A percentile compares a stretch with the other conserved stretches of the same genome.
Evolutionary conservation across 2,113 vertebrate genomes (phyloP).

Genomic region (Ceratotherium simum): DNA sequence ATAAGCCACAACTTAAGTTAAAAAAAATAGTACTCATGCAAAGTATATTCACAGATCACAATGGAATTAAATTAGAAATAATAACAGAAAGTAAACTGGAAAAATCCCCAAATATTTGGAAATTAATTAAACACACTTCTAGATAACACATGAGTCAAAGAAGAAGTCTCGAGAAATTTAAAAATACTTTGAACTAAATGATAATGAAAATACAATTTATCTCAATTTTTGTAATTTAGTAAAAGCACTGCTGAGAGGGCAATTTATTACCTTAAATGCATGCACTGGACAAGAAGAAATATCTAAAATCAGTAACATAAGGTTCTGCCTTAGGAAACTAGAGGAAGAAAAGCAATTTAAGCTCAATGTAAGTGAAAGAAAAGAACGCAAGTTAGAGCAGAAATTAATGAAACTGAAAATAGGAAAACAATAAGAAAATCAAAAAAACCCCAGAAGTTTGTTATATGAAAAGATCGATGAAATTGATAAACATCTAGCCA

Average conservation of each 20-base stretch:
- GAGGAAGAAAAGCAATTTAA: background rate
- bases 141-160: background rate
- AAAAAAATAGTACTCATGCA: background rate
- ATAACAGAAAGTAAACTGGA: background rate
- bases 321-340: background rate
- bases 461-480: background rate
- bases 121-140: background rate
- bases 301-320: background rate
- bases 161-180: background rate
- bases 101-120: background rate
- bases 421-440: background rate
- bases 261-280: background rate
- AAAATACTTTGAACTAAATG: background rate
- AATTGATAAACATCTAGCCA: background rate
- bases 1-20: background rate
- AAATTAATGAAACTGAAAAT: background rate
- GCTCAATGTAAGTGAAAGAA: background rate
- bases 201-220: background rate
- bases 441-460: background rate
- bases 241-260: background rate
- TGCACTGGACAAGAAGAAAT: background rate
- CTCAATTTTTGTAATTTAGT: background rate
- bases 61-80: conserved; percentile 9
- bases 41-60: background rate
- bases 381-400: background rate